These are phyloP conservation scores for Neoniphon sammara DNA, from an alignment of 2,797 vertebrate genomes.

Conservation along the genomic window DNA sequence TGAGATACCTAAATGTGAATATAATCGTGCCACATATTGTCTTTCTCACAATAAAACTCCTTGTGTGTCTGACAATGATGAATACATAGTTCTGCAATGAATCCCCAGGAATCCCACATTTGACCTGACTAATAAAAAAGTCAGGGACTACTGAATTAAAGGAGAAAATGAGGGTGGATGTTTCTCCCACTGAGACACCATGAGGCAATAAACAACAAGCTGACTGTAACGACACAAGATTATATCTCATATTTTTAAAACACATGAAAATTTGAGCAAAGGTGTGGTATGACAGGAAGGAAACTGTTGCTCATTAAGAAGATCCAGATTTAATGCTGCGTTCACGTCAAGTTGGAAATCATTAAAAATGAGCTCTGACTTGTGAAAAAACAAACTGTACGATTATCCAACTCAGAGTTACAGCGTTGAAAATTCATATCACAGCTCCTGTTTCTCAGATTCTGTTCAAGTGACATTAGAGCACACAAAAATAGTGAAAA, in stretches of 20 bases:
- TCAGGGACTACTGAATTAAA: neutral
- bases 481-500: too few species aligned
- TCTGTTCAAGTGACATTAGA: too few species aligned
- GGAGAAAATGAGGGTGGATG: neutral
- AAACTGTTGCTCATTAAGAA: too few species aligned
- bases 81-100: neutral
- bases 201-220: neutral
- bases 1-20: neutral
- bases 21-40: neutral
- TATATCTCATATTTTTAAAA: constrained; percentile 5
- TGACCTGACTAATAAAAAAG: neutral
- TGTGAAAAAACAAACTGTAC: too few species aligned
- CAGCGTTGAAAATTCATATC: too few species aligned
- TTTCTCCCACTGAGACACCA: neutral
- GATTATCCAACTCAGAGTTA: too few species aligned
- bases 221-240: neutral
- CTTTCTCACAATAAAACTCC: neutral
- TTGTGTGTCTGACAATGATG: neutral
- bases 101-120: neutral
- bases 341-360: too few species aligned
- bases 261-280: constrained; percentile 18
- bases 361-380: too few species aligned
- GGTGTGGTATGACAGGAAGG: neutral
- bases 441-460: too few species aligned
- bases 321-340: too few species aligned